Evolutionary conservation across 2,888 invertebrate species (phyloP).

Genomic region (Chalcosyrphus nemorum): DNA sequence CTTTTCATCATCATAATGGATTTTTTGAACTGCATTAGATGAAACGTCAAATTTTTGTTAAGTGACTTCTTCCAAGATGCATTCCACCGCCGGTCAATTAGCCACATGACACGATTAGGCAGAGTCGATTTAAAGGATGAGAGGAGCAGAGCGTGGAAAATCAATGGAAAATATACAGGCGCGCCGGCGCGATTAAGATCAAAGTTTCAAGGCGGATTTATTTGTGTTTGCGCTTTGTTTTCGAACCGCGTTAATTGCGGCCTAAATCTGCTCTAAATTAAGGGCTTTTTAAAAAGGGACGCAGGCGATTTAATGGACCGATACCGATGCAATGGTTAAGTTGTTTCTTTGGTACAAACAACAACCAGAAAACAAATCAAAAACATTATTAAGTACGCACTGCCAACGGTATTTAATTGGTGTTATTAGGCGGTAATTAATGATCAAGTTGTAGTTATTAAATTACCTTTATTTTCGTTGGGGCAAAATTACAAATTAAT

Average conservation of each 20-base stretch:
- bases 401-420: constrained; percentile 50
- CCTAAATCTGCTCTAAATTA: constrained; percentile 6
- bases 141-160: constrained; percentile 40
- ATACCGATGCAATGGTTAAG: constrained; percentile 40
- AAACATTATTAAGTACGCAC: constrained; percentile 20
- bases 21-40: constrained; percentile 64
- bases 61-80: constrained; percentile 49
- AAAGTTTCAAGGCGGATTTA: constrained; percentile 53
- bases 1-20: constrained; percentile 72
- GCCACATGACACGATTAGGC: constrained; percentile 55
- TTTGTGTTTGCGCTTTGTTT: constrained; percentile 60
- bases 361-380: constrained; percentile 39
- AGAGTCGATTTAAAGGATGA: constrained; percentile 39
- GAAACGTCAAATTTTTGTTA: constrained; percentile 68
- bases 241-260: constrained; percentile 51
- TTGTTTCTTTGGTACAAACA: constrained; percentile 15
- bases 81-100: constrained; percentile 50
- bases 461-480: constrained; percentile 46
- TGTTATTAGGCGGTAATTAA: constrained; percentile 66
- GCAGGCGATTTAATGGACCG: constrained; percentile 32
- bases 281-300: constrained; percentile 2
- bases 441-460: constrained; percentile 57
- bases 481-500: constrained; percentile 58
- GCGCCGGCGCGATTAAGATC: constrained; percentile 40
- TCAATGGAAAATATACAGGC: constrained; percentile 9